A percentile compares a stretch with the other conserved stretches of the same genome.
These are phyloP conservation scores for Typhlichthys subterraneus DNA, from an alignment of 2,797 vertebrate species.

Conservation along the genomic window DNA sequence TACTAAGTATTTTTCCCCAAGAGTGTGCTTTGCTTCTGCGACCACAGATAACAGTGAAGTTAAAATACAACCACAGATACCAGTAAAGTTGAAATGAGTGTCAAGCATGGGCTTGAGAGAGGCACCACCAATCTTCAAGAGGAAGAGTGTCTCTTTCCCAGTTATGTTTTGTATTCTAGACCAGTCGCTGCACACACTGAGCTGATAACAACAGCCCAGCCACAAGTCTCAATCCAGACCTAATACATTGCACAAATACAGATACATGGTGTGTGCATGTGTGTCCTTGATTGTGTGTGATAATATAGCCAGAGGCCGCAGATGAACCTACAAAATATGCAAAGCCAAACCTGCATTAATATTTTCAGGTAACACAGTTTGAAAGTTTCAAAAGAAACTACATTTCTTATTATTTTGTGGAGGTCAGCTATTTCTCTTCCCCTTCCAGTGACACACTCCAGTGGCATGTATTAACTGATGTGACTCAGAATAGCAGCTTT, in stretches of 20 bases:
- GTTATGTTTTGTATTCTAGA: too few relatives aligned
- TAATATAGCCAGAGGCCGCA: constrained; percentile 21
- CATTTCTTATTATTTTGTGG: constrained; percentile 37
- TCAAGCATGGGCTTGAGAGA: too few relatives aligned
- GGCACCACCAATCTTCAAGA: too few relatives aligned
- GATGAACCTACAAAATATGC: constrained; percentile 31
- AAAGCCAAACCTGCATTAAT: constrained; percentile 16
- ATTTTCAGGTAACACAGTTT: constrained; percentile 43
- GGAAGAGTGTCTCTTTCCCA: too few relatives aligned
- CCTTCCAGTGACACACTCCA: constrained; percentile 52
- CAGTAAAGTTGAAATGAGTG: too few relatives aligned
- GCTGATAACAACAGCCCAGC: too few relatives aligned
- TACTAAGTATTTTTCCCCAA: too few relatives aligned
- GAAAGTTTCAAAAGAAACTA: constrained; percentile 51
- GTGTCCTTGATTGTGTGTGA: constrained; percentile 15
- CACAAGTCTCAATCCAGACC: too few relatives aligned
- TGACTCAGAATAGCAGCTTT: constrained; percentile 46
- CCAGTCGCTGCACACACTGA: too few relatives aligned
- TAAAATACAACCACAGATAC: too few relatives aligned
- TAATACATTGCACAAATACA: neutral
- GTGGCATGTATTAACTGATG: constrained; percentile 60
- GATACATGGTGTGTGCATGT: constrained; percentile 2
- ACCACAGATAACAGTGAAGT: too few relatives aligned
- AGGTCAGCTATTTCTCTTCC: constrained; percentile 51
- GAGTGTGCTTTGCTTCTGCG: too few relatives aligned